Evolutionary conservation across 2,113 vertebrate genomes (phyloP).

Genomic region (Hassar affinis): DNA sequence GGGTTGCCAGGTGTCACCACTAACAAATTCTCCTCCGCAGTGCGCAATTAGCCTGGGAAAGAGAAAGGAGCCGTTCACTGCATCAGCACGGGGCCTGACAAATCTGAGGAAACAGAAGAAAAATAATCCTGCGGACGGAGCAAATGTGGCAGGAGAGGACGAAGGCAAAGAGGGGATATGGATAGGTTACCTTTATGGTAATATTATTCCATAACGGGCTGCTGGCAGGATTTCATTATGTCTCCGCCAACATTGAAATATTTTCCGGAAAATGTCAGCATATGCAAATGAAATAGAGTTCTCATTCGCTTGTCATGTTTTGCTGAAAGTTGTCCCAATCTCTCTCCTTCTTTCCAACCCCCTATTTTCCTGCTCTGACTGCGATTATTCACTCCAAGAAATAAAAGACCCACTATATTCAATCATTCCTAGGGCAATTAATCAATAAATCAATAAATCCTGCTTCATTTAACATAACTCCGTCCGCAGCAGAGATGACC

Average conservation of each 20-base stretch:
- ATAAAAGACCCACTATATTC: slow-evolving; percentile 25
- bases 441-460: slow-evolving; percentile 47
- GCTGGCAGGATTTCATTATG: slow-evolving; percentile 99
- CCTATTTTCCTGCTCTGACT: slow-evolving; percentile 2
- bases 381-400: slow-evolving; percentile 15
- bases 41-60: slow-evolving; percentile 96
- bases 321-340: slow-evolving; percentile 82
- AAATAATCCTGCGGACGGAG: slow-evolving; percentile 79
- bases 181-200: slow-evolving; percentile 98
- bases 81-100: slow-evolving; percentile 84
- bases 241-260: slow-evolving; percentile 92
- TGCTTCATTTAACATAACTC: slow-evolving; percentile 35
- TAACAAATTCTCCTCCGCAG: slow-evolving; percentile 93
- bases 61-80: slow-evolving; percentile 78
- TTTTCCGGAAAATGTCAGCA: slow-evolving; percentile 98
- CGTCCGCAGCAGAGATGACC: slow-evolving; percentile 6
- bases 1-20: slow-evolving; percentile 96
- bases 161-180: slow-evolving; percentile 74
- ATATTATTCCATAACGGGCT: slow-evolving; percentile 96
- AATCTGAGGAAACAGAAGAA: slow-evolving; percentile 77
- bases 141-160: slow-evolving; percentile 60
- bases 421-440: slow-evolving; percentile 28
- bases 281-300: slow-evolving; percentile 94
- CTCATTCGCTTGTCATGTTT: slow-evolving; percentile 83
- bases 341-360: slow-evolving; percentile 49